phyloP scores from a whole-genome alignment of 2,797 vertebrate species.

The Premnoplex brunnescens region DNA sequence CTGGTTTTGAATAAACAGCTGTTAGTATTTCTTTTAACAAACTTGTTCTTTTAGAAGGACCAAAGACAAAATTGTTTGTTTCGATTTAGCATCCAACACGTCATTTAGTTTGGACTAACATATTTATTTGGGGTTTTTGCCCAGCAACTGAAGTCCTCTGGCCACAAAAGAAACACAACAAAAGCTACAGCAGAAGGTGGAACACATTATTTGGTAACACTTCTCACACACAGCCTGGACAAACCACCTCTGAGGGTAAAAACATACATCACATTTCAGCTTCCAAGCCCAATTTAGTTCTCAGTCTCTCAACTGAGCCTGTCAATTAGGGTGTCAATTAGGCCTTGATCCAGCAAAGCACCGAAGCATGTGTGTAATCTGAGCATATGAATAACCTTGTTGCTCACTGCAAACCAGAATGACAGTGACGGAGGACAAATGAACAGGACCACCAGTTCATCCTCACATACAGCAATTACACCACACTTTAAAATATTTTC shows the following conservation, averaged over 20 bases:
- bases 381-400: conserved; percentile 53
- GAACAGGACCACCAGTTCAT: conserved; percentile 42
- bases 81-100: conserved; percentile 32
- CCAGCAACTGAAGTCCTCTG: conserved; percentile 23
- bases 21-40: conserved; percentile 38
- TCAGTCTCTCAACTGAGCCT: conserved; percentile 56
- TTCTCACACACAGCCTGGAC: conserved; percentile 50
- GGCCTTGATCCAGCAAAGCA: conserved; percentile 62
- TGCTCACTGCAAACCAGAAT: conserved; percentile 45
- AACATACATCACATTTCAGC: conserved; percentile 53
- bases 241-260: conserved; percentile 52
- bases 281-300: conserved; percentile 61
- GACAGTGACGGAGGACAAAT: conserved; percentile 29
- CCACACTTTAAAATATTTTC: conserved; percentile 6
- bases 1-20: conserved; percentile 51
- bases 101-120: conserved; percentile 23
- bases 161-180: background rate
- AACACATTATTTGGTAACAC: conserved; percentile 56
- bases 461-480: conserved; percentile 26
- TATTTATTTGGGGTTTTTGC: conserved; percentile 39
- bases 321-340: conserved; percentile 67
- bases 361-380: conserved; percentile 54
- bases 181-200: conserved; percentile 57
- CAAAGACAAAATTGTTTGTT: conserved; percentile 51
- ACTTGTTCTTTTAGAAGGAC: conserved; percentile 51